Percentiles rank a stretch among this genome's conserved stretches.
Evolutionary conservation across 2,888 invertebrate species (phyloP).

Genomic region (Sympetrum striolatum): DNA sequence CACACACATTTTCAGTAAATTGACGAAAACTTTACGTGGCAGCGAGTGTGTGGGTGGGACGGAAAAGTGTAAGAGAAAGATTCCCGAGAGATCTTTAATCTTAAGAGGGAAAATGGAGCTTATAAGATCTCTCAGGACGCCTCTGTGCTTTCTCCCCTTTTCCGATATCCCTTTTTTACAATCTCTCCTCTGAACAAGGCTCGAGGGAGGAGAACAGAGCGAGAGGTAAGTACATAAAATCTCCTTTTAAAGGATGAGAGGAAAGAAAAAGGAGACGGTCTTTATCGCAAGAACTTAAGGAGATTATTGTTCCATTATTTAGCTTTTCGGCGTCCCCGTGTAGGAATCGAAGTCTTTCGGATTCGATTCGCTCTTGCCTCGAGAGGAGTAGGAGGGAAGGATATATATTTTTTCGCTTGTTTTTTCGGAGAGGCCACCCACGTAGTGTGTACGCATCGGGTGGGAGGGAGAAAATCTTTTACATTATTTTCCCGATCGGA

Average conservation of each 20-base stretch:
- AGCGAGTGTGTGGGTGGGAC: not conserved
- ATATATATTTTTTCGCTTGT: not conserved
- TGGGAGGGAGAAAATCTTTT: not conserved
- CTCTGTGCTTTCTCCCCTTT: not conserved
- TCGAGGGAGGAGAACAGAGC: not conserved
- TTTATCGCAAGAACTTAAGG: not conserved
- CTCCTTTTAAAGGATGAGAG: not conserved
- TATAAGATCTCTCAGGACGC: not conserved
- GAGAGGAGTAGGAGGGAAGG: not conserved
- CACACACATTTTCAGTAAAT: not conserved
- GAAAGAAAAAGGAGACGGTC: not conserved
- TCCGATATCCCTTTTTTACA: not conserved
- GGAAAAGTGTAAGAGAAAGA: not conserved
- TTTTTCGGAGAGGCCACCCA: conserved; percentile 19
- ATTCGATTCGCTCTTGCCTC: conserved; percentile 12
- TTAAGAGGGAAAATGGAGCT: not conserved
- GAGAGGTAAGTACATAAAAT: not conserved
- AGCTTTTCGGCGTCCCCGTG: not conserved
- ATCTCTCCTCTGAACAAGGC: not conserved
- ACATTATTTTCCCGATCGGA: not conserved
- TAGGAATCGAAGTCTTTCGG: conserved; percentile 18
- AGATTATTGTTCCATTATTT: conserved; percentile 34
- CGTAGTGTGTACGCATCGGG: not conserved
- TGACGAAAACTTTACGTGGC: not conserved
- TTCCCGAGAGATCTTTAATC: not conserved